These are phyloP conservation scores for Gryllus longicercus DNA, from an alignment of 2,888 invertebrate species.

Conservation along the genomic window DNA sequence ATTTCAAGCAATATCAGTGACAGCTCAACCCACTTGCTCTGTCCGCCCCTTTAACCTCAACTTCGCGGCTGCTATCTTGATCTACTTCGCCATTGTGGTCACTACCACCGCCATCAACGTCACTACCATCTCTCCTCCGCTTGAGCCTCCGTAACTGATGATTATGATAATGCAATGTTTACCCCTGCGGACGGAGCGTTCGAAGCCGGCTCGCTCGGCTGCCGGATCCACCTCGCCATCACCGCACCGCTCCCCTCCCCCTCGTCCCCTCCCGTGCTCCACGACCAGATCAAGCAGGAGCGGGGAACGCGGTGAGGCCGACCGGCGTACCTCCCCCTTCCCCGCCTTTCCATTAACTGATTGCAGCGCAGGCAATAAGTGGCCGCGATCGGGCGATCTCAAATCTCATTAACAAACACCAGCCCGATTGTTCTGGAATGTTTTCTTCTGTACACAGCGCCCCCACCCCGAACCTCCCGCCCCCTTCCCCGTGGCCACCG, in stretches of 20 bases:
- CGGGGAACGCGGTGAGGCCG: neutral
- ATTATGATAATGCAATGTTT: slow-evolving; percentile 2
- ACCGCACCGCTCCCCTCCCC: neutral
- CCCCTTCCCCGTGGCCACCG: too few relatives aligned
- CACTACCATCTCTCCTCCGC: too few relatives aligned
- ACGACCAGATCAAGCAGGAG: neutral
- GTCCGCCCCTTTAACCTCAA: too few relatives aligned
- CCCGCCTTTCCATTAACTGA: slow-evolving; percentile 1
- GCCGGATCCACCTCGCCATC: neutral
- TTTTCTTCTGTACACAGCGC: neutral
- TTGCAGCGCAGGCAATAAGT: neutral
- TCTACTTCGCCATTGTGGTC: too few relatives aligned
- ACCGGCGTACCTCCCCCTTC: neutral
- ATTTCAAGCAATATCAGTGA: too few relatives aligned
- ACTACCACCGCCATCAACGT: too few relatives aligned
- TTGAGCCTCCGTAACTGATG: neutral
- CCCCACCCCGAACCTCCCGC: neutral
- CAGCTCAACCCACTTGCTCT: too few relatives aligned
- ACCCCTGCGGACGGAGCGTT: neutral
- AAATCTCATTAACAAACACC: slow-evolving; percentile 9
- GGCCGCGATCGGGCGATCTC: neutral
- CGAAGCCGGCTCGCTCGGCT: neutral
- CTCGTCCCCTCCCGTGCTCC: neutral
- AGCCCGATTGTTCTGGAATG: slow-evolving; percentile 17
- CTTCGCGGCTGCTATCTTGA: too few relatives aligned